Evolutionary conservation across 2,888 invertebrate genomes (phyloP).

Genomic region (Sylvicola cinctus): DNA sequence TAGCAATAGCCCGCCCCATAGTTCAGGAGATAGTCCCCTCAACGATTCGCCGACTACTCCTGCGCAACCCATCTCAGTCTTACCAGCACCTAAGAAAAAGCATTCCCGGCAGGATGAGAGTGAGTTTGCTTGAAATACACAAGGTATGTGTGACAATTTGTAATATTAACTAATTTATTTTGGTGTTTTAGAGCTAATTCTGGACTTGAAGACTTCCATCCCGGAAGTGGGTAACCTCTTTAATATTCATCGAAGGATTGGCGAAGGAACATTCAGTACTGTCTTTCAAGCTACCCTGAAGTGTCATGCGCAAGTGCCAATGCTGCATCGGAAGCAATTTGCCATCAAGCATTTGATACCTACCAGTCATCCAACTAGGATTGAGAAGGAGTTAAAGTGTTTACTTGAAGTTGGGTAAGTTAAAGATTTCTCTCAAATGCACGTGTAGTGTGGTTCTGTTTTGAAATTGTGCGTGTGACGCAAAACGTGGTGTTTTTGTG

Average conservation of each 20-base stretch:
- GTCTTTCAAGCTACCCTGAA: constrained; percentile 46
- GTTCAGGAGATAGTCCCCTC: no score
- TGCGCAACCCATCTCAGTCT: no score
- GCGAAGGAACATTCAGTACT: constrained; percentile 73
- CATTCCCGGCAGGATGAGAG: no score
- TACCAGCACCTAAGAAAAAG: no score
- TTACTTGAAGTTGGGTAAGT: constrained; percentile 52
- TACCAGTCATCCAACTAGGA: constrained; percentile 62
- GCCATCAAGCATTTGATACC: constrained; percentile 78
- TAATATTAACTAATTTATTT: not conserved
- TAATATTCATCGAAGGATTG: constrained; percentile 47
- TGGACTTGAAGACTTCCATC: constrained; percentile 24
- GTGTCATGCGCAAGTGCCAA: constrained; percentile 22
- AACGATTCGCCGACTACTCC: no score
- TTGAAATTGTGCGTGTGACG: no score
- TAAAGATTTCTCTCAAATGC: no score
- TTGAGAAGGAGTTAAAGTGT: constrained; percentile 62
- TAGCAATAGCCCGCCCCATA: no score
- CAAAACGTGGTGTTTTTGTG: no score
- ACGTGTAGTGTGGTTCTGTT: no score
- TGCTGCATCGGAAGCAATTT: constrained; percentile 35
- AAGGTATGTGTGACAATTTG: no score
- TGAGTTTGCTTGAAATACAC: no score
- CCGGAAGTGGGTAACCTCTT: constrained; percentile 42
- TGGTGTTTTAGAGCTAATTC: constrained; percentile 15